Base-by-base conservation (phyloP, 1,140 invertebrate species). In the Euglossa dilemma region DNA sequence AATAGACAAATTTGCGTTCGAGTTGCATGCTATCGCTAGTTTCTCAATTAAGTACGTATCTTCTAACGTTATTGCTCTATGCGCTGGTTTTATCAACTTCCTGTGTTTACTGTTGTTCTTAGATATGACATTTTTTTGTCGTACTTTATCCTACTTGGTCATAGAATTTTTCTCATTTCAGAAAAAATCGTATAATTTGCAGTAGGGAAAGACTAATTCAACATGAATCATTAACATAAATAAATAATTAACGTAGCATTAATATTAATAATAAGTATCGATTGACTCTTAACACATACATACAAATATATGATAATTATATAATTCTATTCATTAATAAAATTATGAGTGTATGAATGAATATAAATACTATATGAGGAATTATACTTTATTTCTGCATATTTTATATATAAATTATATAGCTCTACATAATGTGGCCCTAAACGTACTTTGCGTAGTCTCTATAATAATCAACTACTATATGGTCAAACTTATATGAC, bases 41-140 rank as follows among this genome's bases (percentile, higher is more conserved):
- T 70, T 79, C 18, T 69, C n/a, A 69, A 79, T 79, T 70, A 57
- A 47, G 20, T 59, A 20, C 20, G 2, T 79, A 70, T 56, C 25
- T 20, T 36, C 23, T 79, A 52, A 79, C 64, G 52, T 79, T 43
- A 70, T 18, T 70, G 2, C 20, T 47, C 25, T 69, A 47, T 59
- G 54, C n/a, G 36, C 56, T 25, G 18, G 6, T 57, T 59, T 50
- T 78, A 67, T 70, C 52, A 57, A 50, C 52, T 70, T 78, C 76
- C 76, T 70, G 52, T 67, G 63, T 9, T 67, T 78, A 64, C 20
- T 76, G 36, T 28, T 78, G 18, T 52, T 28, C 7, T 4, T 67
- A 67, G 52, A 78, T 78, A 70, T 36, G 28, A 9, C 16, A 12
- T 57, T 70, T 57, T 78, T 47, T 59, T 25, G 3, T 7, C 3